Conservation (phyloP, 2,888 invertebrate species). For the Watsonalla binaria region DNA sequence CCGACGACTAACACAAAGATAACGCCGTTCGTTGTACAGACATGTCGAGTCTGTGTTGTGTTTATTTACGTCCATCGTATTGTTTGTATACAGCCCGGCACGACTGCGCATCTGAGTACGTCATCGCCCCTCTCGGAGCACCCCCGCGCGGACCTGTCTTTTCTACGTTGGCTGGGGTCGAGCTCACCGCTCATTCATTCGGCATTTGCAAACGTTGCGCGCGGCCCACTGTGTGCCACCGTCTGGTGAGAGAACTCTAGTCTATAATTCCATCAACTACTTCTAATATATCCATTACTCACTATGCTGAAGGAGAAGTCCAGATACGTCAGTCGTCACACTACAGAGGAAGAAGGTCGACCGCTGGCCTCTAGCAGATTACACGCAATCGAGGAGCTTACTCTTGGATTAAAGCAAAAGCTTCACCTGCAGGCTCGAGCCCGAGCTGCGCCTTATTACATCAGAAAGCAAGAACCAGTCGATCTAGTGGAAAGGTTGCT, state of each 20-base stretch:
- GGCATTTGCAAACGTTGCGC: slow-evolving; percentile 71
- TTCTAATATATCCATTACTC: slow-evolving; percentile 26
- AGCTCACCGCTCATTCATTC: slow-evolving; percentile 74
- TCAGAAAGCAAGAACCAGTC: slow-evolving; percentile 76
- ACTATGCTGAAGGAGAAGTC: slow-evolving; percentile 73
- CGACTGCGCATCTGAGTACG: slow-evolving; percentile 75
- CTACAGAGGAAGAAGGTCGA: slow-evolving; percentile 53
- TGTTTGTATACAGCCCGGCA: slow-evolving; percentile 79
- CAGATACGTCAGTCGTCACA: slow-evolving; percentile 55
- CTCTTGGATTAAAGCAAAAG: slow-evolving; percentile 74
- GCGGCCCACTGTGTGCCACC: slow-evolving; percentile 38
- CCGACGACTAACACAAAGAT: slow-evolving; percentile 61
- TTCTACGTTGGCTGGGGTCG: slow-evolving; percentile 65
- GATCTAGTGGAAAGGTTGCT: slow-evolving; percentile 71
- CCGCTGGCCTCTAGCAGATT: slow-evolving; percentile 58
- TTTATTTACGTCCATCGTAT: slow-evolving; percentile 79
- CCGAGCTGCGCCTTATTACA: slow-evolving; percentile 72
- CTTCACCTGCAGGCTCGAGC: slow-evolving; percentile 74
- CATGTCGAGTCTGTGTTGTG: slow-evolving; percentile 62
- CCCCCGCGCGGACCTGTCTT: slow-evolving; percentile 63
- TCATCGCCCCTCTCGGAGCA: slow-evolving; percentile 53
- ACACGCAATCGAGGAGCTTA: slow-evolving; percentile 70
- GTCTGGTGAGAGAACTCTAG: slow-evolving; percentile 49
- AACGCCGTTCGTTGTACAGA: slow-evolving; percentile 58
- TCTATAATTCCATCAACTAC: slow-evolving; percentile 38